Base-by-base conservation (phyloP, 2,888 invertebrate species). In the Orthosia cruda region DNA sequence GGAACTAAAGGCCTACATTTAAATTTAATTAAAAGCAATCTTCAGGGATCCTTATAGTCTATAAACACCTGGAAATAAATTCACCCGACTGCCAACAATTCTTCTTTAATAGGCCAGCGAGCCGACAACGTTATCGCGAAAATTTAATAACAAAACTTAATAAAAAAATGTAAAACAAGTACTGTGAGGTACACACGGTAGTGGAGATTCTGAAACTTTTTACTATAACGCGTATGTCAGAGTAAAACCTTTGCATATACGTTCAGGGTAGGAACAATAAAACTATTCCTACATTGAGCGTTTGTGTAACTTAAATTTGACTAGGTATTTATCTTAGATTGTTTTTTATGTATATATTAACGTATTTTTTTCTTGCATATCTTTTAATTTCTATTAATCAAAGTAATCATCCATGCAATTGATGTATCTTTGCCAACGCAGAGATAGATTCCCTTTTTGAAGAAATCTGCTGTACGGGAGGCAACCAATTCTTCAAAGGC, bases 91-190 rank as follows among this genome's bases (percentile, higher is more conserved):
- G 90, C 89, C 90, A 87, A 93, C 93, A 91, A 92, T 92, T 93
- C 94, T 93, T 93, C 92, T 93, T 91, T 90, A 94, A 93, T 93
- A 92, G 91, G 89, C 88, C 84, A 89, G 87, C 85, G 88, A 88
- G 86, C 88, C 83, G 84, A 89, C 90, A 89, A 87, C 90, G 90
- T 91, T 93, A 94, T 94, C 93, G 89, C 90, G 88, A 87, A 93
- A 94, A 93, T 93, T 93, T 94, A 94, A 94, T 94, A 94, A 93
- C 92, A 90, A n/a, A n/a, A n/a, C n/a, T n/a, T n/a, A n/a, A n/a
- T n/a, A n/a, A n/a, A n/a, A n/a, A n/a, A n/a, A n/a, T n/a, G 87
- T 89, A 88, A 89, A 91, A 91, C 91, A 91, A 90, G 90, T 88
- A 88, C 85, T 78, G 64, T 69, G 65, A 74, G 40, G 40, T 68